Base-by-base conservation (phyloP, 2,888 invertebrate species). In the Ganaspis brasiliensis region DNA sequence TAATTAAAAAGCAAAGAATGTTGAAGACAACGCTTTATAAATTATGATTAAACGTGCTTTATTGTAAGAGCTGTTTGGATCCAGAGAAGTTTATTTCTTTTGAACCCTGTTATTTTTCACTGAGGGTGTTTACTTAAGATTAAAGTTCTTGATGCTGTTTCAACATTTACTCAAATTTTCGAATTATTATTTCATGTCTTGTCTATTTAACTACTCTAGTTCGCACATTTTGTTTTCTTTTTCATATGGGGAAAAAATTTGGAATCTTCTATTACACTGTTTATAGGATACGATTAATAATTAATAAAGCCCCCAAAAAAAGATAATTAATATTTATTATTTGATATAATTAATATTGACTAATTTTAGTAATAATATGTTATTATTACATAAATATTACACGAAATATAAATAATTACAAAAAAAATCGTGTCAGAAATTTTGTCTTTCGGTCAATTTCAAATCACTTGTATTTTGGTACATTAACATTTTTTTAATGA, bases 11-110 rank as follows among this genome's bases (percentile, higher is more conserved):
- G 59, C 56, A 49, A 21, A 57, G 61, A 61, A 75, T 35, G 55
- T 16, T n/a, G 70, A 67, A 61, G 72, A 63, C 61, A 72, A 76
- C 72, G 72, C 37, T 31, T n/a, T 55, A 52, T 61, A 75, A 75
- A 61, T 52, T 71, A 31, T 59, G 61, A 72, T 72, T 52, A 75
- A 75, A 61, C 37, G 52, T 72, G 3, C 14, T 14, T 75, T 75
- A 72, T 61, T 19, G 16, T 5, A 19, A 8, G 9, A 52, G n/a
- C 52, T 52, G 19, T 52, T 52, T 52, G 52, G 21, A n/a, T 67
- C 14, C 1, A 26, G 24, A 26, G n/a, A 45, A 67, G 67, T 67
- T 67, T 67, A 67, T 67, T 45, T 49, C 19, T 45, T 24, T 49
- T 24, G 8, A 49, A 14, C 45, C 24, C 24, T 24, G 40, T 45